Evolutionary conservation across 2,113 vertebrate species (phyloP).

Genomic region (Scytalopus superciliaris): DNA sequence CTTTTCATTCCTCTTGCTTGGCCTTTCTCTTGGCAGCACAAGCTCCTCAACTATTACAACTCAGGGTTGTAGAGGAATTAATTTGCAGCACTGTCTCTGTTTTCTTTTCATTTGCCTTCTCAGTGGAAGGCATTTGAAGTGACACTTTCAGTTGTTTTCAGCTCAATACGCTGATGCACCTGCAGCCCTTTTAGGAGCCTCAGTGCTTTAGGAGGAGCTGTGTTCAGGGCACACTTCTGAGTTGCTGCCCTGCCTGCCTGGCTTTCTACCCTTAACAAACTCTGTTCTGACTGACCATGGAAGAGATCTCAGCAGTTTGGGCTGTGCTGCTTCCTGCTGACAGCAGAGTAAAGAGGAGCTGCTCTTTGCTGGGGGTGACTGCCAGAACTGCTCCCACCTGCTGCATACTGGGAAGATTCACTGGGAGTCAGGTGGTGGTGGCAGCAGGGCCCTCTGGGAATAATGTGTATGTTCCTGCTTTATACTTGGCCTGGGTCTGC

Average conservation of each 20-base stretch:
- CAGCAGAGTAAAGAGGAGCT: neutral
- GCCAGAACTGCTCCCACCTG: neutral
- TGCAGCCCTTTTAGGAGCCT: neutral
- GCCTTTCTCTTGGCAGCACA: neutral
- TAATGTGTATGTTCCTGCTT: neutral
- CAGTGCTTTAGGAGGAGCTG: neutral
- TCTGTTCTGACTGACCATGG: neutral
- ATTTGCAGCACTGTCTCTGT: neutral
- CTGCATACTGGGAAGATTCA: neutral
- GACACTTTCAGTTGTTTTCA: neutral
- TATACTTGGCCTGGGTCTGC: neutral
- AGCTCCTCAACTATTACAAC: neutral
- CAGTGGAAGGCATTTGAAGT: neutral
- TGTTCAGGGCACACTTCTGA: neutral
- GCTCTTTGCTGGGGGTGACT: neutral
- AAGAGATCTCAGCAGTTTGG: neutral
- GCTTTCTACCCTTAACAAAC: neutral
- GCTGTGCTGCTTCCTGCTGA: neutral
- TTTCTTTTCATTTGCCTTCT: neutral
- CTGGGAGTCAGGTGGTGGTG: neutral
- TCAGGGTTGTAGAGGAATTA: neutral
- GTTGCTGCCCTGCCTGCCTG: neutral
- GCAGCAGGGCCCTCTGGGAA: neutral
- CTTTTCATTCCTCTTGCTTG: neutral
- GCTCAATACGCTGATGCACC: rapidly evolving